Evolutionary conservation across 1,140 invertebrate species (phyloP).

Genomic region (Lycorma delicatula): DNA sequence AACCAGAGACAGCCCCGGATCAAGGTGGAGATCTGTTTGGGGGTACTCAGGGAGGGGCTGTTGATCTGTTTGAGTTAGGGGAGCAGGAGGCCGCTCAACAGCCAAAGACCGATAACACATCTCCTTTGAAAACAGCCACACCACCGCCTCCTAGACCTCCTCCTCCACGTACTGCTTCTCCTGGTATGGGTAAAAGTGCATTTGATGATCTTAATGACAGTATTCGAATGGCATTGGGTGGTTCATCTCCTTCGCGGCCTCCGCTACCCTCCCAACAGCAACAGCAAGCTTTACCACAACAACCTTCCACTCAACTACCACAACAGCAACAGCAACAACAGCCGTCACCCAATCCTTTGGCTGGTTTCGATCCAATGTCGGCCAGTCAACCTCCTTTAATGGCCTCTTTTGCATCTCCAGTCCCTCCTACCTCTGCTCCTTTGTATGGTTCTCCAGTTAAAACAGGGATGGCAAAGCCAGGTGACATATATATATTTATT

Average conservation of each 20-base stretch:
- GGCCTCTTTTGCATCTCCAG: neutral
- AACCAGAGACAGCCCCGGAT: neutral
- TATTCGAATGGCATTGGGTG: constrained; percentile 56
- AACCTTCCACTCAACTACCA: too few relatives aligned
- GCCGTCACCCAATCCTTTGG: constrained; percentile 26
- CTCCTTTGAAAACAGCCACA: constrained; percentile 4
- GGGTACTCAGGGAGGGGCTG: constrained; percentile 37
- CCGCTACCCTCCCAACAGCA: constrained; percentile 19
- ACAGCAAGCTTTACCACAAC: too few relatives aligned
- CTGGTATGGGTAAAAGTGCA: constrained; percentile 48
- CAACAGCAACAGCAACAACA: neutral
- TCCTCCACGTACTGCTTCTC: constrained; percentile 38
- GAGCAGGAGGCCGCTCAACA: neutral
- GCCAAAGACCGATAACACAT: neutral
- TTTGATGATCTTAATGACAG: constrained; percentile 62
- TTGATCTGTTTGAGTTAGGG: constrained; percentile 25
- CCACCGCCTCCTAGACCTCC: constrained; percentile 43
- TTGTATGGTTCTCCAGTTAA: constrained; percentile 21
- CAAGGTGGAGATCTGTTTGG: constrained; percentile 37
- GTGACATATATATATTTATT: too few relatives aligned
- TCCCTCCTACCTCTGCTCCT: too few relatives aligned
- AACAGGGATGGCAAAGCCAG: constrained; percentile 27
- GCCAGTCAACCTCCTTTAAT: constrained; percentile 40
- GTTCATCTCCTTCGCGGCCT: constrained; percentile 36
- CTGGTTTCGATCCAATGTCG: constrained; percentile 37